phyloP scores from a whole-genome alignment of 2,888 invertebrate genomes.

The Agrochola lota region DNA sequence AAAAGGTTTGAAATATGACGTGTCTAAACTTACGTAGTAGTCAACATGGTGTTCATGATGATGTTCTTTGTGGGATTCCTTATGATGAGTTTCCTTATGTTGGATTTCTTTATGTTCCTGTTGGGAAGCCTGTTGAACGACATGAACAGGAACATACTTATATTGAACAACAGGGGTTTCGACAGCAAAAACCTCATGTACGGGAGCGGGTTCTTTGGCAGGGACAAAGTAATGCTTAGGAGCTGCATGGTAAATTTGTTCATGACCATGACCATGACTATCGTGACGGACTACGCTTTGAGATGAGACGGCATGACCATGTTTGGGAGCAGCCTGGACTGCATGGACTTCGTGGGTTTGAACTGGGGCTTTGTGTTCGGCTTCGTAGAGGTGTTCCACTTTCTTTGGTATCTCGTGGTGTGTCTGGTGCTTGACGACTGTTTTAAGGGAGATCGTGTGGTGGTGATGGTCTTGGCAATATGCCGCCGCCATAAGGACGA shows the following conservation, averaged over 20 bases:
- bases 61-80: constrained; percentile 55
- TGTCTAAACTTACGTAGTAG: constrained; percentile 77
- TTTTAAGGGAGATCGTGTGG: constrained; percentile 68
- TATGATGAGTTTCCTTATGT: constrained; percentile 56
- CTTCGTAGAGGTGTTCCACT: constrained; percentile 58
- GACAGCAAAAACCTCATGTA: constrained; percentile 61
- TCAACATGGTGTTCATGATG: constrained; percentile 74
- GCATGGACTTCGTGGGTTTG: constrained; percentile 37
- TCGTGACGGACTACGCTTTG: constrained; percentile 74
- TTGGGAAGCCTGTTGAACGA: constrained; percentile 39
- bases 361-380: constrained; percentile 24
- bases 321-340: constrained; percentile 52
- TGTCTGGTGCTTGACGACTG: constrained; percentile 74
- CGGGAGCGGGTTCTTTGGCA: constrained; percentile 69
- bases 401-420: constrained; percentile 76
- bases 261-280: constrained; percentile 58
- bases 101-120: constrained; percentile 44
- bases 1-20: not conserved
- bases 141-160: constrained; percentile 44
- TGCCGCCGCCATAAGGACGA: constrained; percentile 66
- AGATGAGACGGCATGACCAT: constrained; percentile 73
- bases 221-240: constrained; percentile 68
- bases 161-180: constrained; percentile 49
- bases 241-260: constrained; percentile 65
- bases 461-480: constrained; percentile 74